A percentile compares a stretch with the other conserved stretches of the same genome.
Evolutionary conservation across 2,113 vertebrate genomes (phyloP).

Genomic region (Phaetusa simplex): DNA sequence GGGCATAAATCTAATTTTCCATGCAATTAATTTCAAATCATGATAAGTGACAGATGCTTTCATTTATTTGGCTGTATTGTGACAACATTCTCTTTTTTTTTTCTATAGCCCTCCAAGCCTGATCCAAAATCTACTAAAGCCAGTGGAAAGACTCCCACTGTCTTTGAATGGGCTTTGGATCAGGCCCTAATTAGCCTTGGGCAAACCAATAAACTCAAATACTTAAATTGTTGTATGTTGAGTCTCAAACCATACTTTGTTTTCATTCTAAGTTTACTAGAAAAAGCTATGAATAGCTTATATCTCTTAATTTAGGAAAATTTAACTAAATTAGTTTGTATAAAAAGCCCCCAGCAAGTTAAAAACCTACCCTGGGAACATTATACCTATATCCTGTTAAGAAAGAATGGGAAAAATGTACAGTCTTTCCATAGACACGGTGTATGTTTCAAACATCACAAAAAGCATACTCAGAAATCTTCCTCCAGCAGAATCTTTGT

Average conservation of each 20-base stretch:
- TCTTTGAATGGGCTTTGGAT: constrained; percentile 6
- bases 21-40: constrained; percentile 37
- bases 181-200: not conserved
- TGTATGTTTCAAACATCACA: not conserved
- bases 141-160: not conserved
- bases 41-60: constrained; percentile 23
- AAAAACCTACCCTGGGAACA: not conserved
- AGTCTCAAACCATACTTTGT: not conserved
- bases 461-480: not conserved
- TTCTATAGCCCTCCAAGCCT: not conserved
- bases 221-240: not conserved
- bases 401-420: not conserved
- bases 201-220: not conserved
- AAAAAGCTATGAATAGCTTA: not conserved
- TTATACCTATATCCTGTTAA: not conserved
- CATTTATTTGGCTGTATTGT: constrained; percentile 19
- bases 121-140: not conserved
- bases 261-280: not conserved
- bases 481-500: not conserved
- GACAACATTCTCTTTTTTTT: not conserved
- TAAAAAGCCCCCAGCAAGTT: not conserved
- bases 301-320: not conserved
- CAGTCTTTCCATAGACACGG: not conserved
- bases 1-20: constrained; percentile 30
- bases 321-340: not conserved